Evolutionary conservation across 2,113 vertebrate genomes (phyloP), one percentile per base, ranked within the genome.

Genomic region (Erythrocercus mccallii): DNA sequence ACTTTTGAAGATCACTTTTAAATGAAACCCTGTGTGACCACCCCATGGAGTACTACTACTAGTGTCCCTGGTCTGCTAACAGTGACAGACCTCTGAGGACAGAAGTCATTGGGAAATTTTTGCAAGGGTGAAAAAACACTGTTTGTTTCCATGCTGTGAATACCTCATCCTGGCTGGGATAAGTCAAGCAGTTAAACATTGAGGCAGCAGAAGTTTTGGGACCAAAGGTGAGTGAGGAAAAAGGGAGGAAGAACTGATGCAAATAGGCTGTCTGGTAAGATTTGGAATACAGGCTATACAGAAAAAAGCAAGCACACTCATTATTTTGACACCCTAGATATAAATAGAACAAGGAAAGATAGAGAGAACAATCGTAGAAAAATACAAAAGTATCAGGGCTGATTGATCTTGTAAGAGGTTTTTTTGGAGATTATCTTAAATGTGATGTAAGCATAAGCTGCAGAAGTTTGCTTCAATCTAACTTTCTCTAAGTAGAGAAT

Each of bases 401-500:
- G 5, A 60, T 60, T 0, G 0, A 56, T 47, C n/a, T 72, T 66
- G 10, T 2, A 1, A 11, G 38, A 80, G 28, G 0, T 3, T 73
- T 82, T 53, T 87, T 37, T 25, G 5, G 23, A 66, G 3, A n/a
- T 44, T 0, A 24, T 69, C 76, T 82, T 42, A 73, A 61, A 65
- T 35, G 21, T 35, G 6, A 14, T 50, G 38, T 11, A 5, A 72
- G 10, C n/a, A 22, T 48, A 84, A 70, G 15, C 5, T 80, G 37
- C 50, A 38, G 33, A 80, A 48, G 3, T 65, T 91, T 79, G 3
- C 22, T 68, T 72, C 40, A 31, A 15, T 68, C 21, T 68, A 44
- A 51, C 10, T 24, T 82, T 35, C 23, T 61, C 15, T 72, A 57
- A 79, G 31, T 1, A 14, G 30, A 47, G 33, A 50, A 12, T 2